phyloP scores from a whole-genome alignment of 2,113 vertebrate genomes.

The Peromyscus polionotus region DNA sequence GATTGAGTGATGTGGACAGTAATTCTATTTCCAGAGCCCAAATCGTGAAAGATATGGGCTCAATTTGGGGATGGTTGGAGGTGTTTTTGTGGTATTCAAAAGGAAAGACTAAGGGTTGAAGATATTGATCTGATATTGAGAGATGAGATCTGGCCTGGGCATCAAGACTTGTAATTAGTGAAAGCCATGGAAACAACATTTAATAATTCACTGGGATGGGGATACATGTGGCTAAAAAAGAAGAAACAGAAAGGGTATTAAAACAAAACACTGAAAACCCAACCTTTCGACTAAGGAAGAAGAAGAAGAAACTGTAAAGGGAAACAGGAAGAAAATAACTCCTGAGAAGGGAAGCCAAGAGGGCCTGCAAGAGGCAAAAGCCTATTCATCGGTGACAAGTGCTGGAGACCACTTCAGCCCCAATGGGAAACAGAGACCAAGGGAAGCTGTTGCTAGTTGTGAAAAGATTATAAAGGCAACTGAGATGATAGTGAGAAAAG shows the following conservation, averaged over 20 bases:
- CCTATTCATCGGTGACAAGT: accelerated
- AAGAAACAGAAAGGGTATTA: neutral
- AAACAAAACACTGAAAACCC: neutral
- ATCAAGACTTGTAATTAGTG: neutral
- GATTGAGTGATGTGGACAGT: neutral
- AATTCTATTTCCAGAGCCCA: neutral
- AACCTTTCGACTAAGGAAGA: neutral
- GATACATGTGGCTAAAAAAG: neutral
- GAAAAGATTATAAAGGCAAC: neutral
- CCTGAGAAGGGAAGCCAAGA: neutral
- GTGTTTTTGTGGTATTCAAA: neutral
- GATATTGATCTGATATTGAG: neutral
- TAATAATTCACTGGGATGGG: neutral
- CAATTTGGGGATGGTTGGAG: neutral
- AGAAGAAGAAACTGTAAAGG: neutral
- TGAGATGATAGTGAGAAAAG: neutral
- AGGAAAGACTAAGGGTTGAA: neutral
- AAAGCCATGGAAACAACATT: neutral
- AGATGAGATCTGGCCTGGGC: neutral
- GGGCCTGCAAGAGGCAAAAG: neutral
- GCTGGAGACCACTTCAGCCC: neutral
- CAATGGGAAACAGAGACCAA: neutral
- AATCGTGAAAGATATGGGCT: neutral
- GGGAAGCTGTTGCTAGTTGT: neutral
- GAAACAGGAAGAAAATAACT: neutral